Percentiles rank a stretch among this genome's conserved stretches.
Conservation (phyloP, 2,113 vertebrate genomes). For the Bucco capensis region DNA sequence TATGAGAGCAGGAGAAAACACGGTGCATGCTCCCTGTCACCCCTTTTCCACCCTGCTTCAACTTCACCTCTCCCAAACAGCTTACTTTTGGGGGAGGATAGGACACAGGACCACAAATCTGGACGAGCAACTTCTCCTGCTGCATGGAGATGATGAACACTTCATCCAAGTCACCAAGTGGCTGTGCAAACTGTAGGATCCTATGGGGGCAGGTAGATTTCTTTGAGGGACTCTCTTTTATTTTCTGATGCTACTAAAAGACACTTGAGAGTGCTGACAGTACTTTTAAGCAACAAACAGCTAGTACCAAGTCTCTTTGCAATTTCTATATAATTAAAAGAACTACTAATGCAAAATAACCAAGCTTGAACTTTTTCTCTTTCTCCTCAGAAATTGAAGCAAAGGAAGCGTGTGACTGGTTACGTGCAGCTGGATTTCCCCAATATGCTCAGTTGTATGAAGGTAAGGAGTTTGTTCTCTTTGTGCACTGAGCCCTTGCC, state of each 20-base stretch:
- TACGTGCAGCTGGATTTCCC: conserved; percentile 95
- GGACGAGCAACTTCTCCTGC: not conserved
- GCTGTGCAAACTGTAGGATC: not conserved
- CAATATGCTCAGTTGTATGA: conserved; percentile 97
- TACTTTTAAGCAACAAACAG: not conserved
- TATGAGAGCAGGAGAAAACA: not conserved
- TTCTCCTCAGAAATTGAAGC: conserved; percentile 91
- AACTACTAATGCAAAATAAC: not conserved
- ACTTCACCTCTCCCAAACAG: not conserved
- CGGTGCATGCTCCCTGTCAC: not conserved
- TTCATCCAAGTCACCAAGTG: not conserved
- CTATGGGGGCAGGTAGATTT: not conserved
- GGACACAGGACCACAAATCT: not conserved
- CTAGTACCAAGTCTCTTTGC: not conserved
- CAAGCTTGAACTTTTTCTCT: not conserved
- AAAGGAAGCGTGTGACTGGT: conserved; percentile 96
- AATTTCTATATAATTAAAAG: not conserved
- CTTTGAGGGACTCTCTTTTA: not conserved
- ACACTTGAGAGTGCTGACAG: not conserved
- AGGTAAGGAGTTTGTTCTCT: conserved; percentile 73
- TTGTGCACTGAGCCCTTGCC: not conserved
- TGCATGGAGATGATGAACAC: not conserved
- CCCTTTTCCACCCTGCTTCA: not conserved
- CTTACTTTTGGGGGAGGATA: not conserved
- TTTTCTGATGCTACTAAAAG: not conserved